Evolutionary conservation across 2,113 vertebrate genomes (phyloP).

Genomic region (Triplophysa siluroides): DNA sequence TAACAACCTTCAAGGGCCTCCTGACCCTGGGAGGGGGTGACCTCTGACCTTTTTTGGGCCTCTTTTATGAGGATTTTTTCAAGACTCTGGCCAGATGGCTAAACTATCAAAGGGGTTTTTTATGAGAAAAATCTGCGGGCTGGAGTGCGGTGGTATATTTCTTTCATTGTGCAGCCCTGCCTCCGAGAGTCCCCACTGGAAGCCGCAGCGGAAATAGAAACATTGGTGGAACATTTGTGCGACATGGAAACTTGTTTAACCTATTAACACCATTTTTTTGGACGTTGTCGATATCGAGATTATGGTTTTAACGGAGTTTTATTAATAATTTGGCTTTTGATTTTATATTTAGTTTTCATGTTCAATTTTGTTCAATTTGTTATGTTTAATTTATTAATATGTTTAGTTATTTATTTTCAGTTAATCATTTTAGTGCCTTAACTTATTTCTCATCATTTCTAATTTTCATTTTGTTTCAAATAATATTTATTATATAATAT

Average conservation of each 20-base stretch:
- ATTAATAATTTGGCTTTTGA: too few relatives aligned
- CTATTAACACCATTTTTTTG: not conserved
- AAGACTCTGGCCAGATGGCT: slow-evolving; percentile 93
- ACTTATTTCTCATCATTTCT: too few relatives aligned
- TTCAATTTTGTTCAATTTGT: too few relatives aligned
- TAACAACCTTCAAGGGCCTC: slow-evolving; percentile 83
- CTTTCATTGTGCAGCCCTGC: slow-evolving; percentile 79
- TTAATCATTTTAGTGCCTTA: too few relatives aligned
- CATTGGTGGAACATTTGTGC: slow-evolving; percentile 19
- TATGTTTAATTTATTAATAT: too few relatives aligned
- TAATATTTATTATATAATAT: too few relatives aligned
- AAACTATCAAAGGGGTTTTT: slow-evolving; percentile 97
- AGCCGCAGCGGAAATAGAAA: slow-evolving; percentile 40
- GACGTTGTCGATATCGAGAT: not conserved
- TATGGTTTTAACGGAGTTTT: not conserved
- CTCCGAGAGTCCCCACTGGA: slow-evolving; percentile 61
- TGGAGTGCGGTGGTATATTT: slow-evolving; percentile 83
- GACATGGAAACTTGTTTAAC: not conserved
- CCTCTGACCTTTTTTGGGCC: slow-evolving; percentile 93
- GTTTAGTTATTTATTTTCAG: too few relatives aligned
- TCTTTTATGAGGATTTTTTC: slow-evolving; percentile 93
- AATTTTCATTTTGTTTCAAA: too few relatives aligned
- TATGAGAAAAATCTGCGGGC: slow-evolving; percentile 97
- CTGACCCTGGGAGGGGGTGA: slow-evolving; percentile 91
- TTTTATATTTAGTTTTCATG: too few relatives aligned